phyloP scores from a whole-genome alignment of 2,113 vertebrate genomes.

The Zosterops pallidus region DNA sequence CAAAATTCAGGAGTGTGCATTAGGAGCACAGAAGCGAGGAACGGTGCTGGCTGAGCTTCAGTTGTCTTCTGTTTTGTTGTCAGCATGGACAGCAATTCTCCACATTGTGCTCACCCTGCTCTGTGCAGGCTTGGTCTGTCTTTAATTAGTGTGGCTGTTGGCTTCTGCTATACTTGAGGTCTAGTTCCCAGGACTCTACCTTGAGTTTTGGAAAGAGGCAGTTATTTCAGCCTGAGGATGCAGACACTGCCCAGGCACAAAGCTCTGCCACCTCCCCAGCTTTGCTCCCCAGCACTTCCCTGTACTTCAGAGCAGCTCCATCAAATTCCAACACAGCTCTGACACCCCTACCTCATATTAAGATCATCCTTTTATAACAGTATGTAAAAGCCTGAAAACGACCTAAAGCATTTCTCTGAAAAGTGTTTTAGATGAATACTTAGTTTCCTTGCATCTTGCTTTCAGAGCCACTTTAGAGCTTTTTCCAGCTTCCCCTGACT shows the following conservation, averaged over 20 bases:
- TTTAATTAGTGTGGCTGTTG: neutral
- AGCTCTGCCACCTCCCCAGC: neutral
- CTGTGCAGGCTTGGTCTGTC: neutral
- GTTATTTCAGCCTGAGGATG: neutral
- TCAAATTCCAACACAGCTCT: neutral
- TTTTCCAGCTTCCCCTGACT: neutral
- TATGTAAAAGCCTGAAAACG: neutral
- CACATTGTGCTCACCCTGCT: accelerated
- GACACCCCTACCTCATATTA: neutral
- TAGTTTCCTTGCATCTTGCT: neutral
- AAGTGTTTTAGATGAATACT: neutral
- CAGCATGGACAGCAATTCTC: accelerated
- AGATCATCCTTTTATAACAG: neutral
- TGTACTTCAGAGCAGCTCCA: neutral
- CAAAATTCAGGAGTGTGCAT: neutral
- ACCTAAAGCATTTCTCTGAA: neutral
- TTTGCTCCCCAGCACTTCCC: neutral
- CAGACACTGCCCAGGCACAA: neutral
- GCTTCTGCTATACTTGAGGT: neutral
- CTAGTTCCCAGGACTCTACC: neutral
- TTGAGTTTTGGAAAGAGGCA: neutral
- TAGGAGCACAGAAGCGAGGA: neutral
- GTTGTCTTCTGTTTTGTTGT: neutral
- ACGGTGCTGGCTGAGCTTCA: neutral
- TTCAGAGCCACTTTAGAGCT: neutral